These are phyloP conservation scores for Adelosebastes latens DNA, from an alignment of 2,797 vertebrate genomes.

Conservation along the genomic window DNA sequence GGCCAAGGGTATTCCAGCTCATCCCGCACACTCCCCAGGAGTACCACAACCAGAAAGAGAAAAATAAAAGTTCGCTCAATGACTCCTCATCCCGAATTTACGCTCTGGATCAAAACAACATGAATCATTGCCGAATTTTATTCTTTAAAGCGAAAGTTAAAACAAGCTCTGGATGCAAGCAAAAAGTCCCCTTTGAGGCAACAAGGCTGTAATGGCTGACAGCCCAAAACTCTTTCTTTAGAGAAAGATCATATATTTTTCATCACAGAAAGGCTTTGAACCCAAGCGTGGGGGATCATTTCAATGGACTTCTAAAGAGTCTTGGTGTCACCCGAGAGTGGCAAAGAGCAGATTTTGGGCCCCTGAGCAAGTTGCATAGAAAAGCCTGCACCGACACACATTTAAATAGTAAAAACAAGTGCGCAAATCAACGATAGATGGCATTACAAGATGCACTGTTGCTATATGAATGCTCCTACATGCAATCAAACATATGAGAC, in stretches of 20 bases:
- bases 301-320: conserved; percentile 63
- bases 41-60: not conserved
- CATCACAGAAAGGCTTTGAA: conserved; percentile 68
- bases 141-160: conserved; percentile 59
- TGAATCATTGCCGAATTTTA: conserved; percentile 48
- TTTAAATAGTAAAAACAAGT: conserved; percentile 10
- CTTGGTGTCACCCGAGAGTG: conserved; percentile 45
- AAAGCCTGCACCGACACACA: conserved; percentile 1
- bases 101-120: conserved; percentile 48
- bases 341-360: conserved; percentile 15
- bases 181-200: conserved; percentile 35
- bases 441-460: not conserved
- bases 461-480: not conserved
- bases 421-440: not conserved
- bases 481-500: not conserved
- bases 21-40: conserved; percentile 1
- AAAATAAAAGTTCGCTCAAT: conserved; percentile 5
- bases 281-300: conserved; percentile 49
- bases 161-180: conserved; percentile 44
- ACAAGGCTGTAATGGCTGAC: conserved; percentile 57
- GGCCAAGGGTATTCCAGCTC: conserved; percentile 20
- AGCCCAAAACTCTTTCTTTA: conserved; percentile 60
- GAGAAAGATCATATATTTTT: conserved; percentile 69
- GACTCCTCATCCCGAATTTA: conserved; percentile 32
- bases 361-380: conserved; percentile 21